Evolutionary conservation across 30 jellyfish, hydroid and myxozoan genomes (phyloP).

Genomic region (Catostylus mosaicus): DNA sequence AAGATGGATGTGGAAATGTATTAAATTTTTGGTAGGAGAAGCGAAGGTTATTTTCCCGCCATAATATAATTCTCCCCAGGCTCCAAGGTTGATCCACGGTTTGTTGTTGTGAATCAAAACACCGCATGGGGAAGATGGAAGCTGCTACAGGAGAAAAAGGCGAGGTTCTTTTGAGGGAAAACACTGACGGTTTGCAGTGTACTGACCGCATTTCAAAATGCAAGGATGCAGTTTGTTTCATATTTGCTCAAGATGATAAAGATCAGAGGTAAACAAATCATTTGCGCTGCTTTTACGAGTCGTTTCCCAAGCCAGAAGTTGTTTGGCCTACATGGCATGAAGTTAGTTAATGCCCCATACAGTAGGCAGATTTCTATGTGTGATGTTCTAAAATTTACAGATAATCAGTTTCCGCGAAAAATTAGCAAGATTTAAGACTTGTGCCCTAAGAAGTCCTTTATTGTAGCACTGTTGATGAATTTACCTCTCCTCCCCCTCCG

Average conservation of each 20-base stretch:
- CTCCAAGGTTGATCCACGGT: constrained; percentile 3
- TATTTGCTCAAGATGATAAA: constrained; percentile 50
- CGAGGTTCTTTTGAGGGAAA: constrained; percentile 71
- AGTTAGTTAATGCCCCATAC: no score
- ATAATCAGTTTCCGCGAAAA: no score
- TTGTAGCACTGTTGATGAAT: no score
- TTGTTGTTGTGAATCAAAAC: constrained; percentile 11
- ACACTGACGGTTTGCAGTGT: constrained; percentile 91
- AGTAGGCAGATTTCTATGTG: no score
- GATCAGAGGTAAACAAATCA: constrained; percentile 61
- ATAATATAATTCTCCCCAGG: constrained; percentile 15
- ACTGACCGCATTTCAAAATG: constrained; percentile 74
- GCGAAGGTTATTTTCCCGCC: no score
- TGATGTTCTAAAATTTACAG: no score
- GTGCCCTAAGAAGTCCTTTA: no score
- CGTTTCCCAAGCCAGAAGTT: background rate
- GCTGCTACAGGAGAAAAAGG: constrained; percentile 20
- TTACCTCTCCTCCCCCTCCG: no score
- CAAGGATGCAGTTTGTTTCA: constrained; percentile 91
- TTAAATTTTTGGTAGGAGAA: no score
- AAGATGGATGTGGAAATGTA: no score
- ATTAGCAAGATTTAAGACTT: no score
- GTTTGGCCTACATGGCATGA: background rate
- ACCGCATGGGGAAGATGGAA: constrained; percentile 1
- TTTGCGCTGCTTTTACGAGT: background rate